These are phyloP conservation scores for Epinephelus coioides DNA, from an alignment of 2,797 vertebrate species.

Conservation along the genomic window DNA sequence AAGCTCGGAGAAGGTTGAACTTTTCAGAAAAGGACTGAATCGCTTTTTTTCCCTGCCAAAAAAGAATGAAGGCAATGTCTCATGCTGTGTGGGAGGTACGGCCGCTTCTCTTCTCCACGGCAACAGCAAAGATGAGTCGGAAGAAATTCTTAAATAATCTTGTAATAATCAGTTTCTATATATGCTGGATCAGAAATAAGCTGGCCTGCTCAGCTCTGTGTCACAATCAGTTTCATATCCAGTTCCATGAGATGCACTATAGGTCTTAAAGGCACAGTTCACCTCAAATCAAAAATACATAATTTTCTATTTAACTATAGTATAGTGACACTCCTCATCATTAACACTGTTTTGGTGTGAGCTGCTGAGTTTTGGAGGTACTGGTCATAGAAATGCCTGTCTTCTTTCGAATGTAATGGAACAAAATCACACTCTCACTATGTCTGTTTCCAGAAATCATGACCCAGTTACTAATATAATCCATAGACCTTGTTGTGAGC, in stretches of 20 bases:
- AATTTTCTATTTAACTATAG: no score
- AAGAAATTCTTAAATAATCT: conserved; percentile 9
- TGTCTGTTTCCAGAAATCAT: no score
- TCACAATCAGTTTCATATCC: neutral
- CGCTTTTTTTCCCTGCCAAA: conserved; percentile 12
- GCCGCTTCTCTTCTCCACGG: conserved; percentile 30
- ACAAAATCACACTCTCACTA: no score
- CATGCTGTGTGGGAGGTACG: conserved; percentile 34
- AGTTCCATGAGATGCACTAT: neutral
- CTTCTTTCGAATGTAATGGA: no score
- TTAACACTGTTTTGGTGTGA: no score
- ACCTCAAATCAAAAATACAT: no score
- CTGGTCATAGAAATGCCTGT: no score
- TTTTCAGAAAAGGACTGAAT: conserved; percentile 32
- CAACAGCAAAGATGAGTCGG: conserved; percentile 14
- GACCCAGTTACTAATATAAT: no score
- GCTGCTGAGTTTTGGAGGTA: no score
- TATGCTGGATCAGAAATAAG: neutral
- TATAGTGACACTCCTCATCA: no score
- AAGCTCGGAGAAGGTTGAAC: conserved; percentile 40
- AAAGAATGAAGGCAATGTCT: conserved; percentile 42
- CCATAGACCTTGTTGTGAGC: no score
- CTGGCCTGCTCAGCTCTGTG: neutral
- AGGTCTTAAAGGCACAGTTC: neutral
- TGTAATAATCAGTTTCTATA: neutral